Evolutionary conservation across 2,797 vertebrate species (phyloP), one percentile per base, ranked within the genome.

Genomic region (Rhabdophis nuchalis): DNA sequence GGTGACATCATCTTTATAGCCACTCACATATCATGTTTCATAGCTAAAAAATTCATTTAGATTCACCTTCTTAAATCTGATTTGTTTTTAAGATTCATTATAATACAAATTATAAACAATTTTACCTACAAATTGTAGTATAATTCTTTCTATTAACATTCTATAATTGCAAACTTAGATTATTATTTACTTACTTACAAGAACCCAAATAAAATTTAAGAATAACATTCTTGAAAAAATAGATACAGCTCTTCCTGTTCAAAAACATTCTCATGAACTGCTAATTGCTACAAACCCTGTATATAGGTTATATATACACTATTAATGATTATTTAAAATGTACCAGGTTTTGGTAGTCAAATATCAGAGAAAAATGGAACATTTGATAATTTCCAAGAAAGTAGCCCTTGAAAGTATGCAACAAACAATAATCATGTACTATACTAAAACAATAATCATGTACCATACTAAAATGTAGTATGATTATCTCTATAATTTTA

Each of bases 151-250:
- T 95, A 1, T 93, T 94, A 93, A 64, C 32, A 91, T 85, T 46
- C 0, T 3, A 23, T 9, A 60, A 72, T 90, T 86, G n/a, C 36
- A 93, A 92, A 94, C 72, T 86, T 54, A 89, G 9, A n/a, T 91
- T 93, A 61, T 92, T 93, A 36, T 53, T 95, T 93, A 53, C 50
- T 92, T 95, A 89, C 20, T 87, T 94, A 90, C 36, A 87, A 91
- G 50, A 91, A 61, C 14, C 36, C 36, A 32, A 41, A 41, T 92
- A 93, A 56, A 88, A 88, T 95, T 90, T 27, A 57, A 25, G 89
- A 87, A 27, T 20, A 2, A 92, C 46, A 54, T 68, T 92, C 64
- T 54, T 68, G 85, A 41, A 64, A 93, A 92, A 90, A 88, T 64
- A 85, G 32, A 90, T 77, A 90, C 58, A 13, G 56, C 56, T 82